Conservation (phyloP, 2,888 invertebrate genomes). For the Stictocephala bisonia region DNA sequence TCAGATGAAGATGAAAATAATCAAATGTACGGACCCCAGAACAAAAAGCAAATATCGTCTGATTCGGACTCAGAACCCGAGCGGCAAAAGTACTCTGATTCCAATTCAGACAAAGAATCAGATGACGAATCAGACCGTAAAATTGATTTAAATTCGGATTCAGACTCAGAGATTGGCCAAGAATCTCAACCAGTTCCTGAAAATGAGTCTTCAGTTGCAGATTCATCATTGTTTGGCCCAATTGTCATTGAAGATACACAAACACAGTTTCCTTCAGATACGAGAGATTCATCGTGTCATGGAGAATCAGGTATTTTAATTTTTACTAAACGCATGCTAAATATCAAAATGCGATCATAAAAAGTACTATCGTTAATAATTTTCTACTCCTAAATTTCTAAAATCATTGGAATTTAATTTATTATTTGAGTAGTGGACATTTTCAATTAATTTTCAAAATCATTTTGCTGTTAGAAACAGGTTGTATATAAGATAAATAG, state of each 20-base stretch:
- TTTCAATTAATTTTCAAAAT: too few relatives aligned
- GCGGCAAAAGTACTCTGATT: background rate
- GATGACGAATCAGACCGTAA: background rate
- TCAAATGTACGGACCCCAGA: background rate
- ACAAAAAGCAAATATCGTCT: background rate
- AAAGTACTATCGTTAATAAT: too few relatives aligned
- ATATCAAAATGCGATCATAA: too few relatives aligned
- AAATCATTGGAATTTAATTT: too few relatives aligned
- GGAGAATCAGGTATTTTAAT: slow-evolving; percentile 14
- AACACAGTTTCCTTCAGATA: slow-evolving; percentile 18
- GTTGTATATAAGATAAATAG: too few relatives aligned
- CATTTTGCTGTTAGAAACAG: too few relatives aligned
- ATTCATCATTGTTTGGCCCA: background rate
- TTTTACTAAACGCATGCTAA: too few relatives aligned
- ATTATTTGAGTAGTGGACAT: too few relatives aligned
- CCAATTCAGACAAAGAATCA: slow-evolving; percentile 25
- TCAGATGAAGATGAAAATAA: slow-evolving; percentile 27
- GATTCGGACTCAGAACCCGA: slow-evolving; percentile 27
- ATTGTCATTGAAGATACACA: slow-evolving; percentile 20
- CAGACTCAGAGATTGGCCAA: slow-evolving; percentile 27
- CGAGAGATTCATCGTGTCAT: background rate
- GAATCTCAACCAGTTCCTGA: background rate
- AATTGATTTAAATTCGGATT: slow-evolving; percentile 1
- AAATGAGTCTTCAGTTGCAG: background rate
- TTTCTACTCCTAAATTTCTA: too few relatives aligned